Conservation (phyloP, 1,140 invertebrate genomes). For the Lucilia cuprina region DNA sequence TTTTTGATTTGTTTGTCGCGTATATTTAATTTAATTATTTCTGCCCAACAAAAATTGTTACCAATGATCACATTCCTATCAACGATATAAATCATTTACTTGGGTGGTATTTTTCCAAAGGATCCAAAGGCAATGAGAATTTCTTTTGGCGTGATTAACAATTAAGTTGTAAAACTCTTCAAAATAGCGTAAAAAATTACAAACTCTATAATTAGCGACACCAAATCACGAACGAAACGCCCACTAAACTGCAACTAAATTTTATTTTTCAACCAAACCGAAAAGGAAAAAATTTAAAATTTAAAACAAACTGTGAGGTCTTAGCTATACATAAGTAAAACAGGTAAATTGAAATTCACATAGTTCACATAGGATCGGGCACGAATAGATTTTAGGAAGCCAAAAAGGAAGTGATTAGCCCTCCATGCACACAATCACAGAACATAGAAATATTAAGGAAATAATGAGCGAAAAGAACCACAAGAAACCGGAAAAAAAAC, state of each 20-base stretch:
- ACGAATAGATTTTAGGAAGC: neutral
- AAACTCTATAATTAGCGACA: conserved; percentile 37
- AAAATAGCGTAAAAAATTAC: conserved; percentile 10
- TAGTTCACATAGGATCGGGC: neutral
- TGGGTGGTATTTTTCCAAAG: neutral
- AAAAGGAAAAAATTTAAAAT: too few relatives aligned
- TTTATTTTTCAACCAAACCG: neutral
- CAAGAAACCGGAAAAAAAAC: neutral
- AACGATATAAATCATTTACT: neutral
- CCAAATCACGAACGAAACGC: conserved; percentile 33
- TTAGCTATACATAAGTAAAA: neutral
- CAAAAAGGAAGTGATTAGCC: neutral
- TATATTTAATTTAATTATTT: too few relatives aligned
- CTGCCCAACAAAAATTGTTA: too few relatives aligned
- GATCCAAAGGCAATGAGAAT: neutral
- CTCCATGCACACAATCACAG: neutral
- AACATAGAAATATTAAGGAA: neutral
- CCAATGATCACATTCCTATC: too few relatives aligned
- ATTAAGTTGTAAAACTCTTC: conserved; percentile 26
- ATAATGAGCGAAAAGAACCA: conserved; percentile 9
- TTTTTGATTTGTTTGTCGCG: too few relatives aligned
- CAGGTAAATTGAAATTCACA: neutral
- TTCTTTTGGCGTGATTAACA: conserved; percentile 20
- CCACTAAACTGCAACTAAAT: conserved; percentile 19
- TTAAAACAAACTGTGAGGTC: conserved; percentile 14